Evolutionary conservation across 1,140 invertebrate species (phyloP), one percentile per base, ranked within the genome.

Genomic region (Stegodyphus dumicola): DNA sequence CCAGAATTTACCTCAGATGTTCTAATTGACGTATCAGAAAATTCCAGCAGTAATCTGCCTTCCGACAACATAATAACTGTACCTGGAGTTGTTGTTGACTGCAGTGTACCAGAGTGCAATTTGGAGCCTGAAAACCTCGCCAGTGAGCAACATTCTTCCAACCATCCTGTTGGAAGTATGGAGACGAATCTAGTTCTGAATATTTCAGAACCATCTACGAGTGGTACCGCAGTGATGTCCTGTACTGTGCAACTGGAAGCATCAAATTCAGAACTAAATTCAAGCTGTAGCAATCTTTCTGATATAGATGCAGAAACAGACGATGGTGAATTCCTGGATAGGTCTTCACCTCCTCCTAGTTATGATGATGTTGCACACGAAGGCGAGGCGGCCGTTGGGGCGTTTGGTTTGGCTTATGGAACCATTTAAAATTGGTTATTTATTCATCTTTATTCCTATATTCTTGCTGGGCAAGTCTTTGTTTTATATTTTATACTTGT

Each of bases 341-440:
- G 85, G 52, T 86, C 77, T 17, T 86, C 85, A 2, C 85, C 85
- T 2, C 85, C 85, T 54, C 85, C 85, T 5, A 80, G 85, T 70
- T 86, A 86, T 70, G 85, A 86, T 15, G 85, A 86, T 18, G 85
- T 80, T 18, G 33, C 71, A 10, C 77, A 69, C n/a, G 85, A 86
- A 70, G 51, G 54, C 11, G 69, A 78, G 54, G 54, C n/a, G 13
- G 69, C 69, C 17, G 56, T 74, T 52, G 84, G 76, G 65, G 77
- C 65, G 18, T 86, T 80, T 75, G 85, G 77, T 69, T 65, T 81
- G 52, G 77, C 85, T 51, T 86, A 86, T 80, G 85, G 85, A 18
- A 86, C 85, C 18, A 80, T 86, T 17, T 86, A 70, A 80, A 56
- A 51, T 64, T 33, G 33, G 49, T 71, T 64, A 73, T 73, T 56